Conservation (phyloP, 1,140 invertebrate species). For the Drosophila trapezifrons region DNA sequence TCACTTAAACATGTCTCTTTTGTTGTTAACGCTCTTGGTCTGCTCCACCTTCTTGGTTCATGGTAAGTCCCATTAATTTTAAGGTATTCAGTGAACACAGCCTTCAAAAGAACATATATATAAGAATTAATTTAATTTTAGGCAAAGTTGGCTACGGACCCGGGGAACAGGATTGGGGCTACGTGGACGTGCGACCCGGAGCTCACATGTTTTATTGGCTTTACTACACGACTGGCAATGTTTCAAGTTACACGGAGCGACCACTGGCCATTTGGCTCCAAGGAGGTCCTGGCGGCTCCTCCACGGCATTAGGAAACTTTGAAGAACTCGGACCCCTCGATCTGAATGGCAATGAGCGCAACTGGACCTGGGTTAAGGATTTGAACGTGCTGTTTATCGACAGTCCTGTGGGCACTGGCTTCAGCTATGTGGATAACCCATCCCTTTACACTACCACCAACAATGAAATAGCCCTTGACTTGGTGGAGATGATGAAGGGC, state of each 20-base stretch:
- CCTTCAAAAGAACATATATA: neutral
- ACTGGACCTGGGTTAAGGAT: constrained; percentile 91
- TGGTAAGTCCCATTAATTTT: no score
- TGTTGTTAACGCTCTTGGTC: constrained; percentile 29
- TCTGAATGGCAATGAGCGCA: constrained; percentile 87
- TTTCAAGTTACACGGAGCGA: constrained; percentile 86
- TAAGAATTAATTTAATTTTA: constrained; percentile 9
- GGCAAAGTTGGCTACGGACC: constrained; percentile 85
- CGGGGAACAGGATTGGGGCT: constrained; percentile 89
- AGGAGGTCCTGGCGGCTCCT: constrained; percentile 90
- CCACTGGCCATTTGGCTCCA: constrained; percentile 92
- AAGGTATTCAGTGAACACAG: no score
- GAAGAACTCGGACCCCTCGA: constrained; percentile 90
- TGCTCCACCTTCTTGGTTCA: constrained; percentile 24
- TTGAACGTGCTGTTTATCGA: constrained; percentile 94
- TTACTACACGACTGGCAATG: constrained; percentile 88
- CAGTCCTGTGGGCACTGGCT: constrained; percentile 94
- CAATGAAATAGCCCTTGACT: constrained; percentile 90
- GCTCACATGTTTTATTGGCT: constrained; percentile 94
- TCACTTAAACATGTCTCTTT: constrained; percentile 40
- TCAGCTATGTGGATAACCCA: constrained; percentile 89
- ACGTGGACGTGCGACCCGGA: constrained; percentile 87
- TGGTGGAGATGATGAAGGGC: constrained; percentile 88
- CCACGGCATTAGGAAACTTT: constrained; percentile 92
- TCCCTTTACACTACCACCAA: constrained; percentile 87